phyloP scores from a whole-genome alignment of 2,888 invertebrate species.

The Eurytoma adleriae region DNA sequence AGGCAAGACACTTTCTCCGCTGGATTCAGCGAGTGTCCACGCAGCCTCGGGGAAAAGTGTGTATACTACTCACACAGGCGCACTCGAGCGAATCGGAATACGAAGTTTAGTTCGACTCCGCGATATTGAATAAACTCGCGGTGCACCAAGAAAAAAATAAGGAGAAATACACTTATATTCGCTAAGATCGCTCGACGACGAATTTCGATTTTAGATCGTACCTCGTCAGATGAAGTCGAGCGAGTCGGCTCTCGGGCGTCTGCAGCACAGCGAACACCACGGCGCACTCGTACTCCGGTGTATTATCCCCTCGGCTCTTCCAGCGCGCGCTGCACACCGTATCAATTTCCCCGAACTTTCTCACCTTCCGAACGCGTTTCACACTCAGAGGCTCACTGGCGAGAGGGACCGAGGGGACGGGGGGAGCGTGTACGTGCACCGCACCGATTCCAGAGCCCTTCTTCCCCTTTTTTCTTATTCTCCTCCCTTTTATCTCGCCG shows the following conservation, averaged over 20 bases:
- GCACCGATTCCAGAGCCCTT: too few relatives aligned
- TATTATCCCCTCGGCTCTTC: neutral
- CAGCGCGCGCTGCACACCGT: conserved; percentile 4
- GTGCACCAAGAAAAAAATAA: too few relatives aligned
- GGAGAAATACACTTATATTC: too few relatives aligned
- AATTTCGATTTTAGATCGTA: conserved; percentile 27
- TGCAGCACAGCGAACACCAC: conserved; percentile 55
- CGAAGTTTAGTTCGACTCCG: too few relatives aligned
- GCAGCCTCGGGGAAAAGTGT: too few relatives aligned
- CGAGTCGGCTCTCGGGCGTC: conserved; percentile 40
- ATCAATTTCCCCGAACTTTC: conserved; percentile 18
- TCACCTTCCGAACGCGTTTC: neutral
- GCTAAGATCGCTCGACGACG: too few relatives aligned
- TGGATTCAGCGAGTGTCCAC: too few relatives aligned
- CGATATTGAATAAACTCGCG: too few relatives aligned
- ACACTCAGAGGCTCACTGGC: neutral
- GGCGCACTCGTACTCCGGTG: neutral
- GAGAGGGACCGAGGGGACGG: neutral
- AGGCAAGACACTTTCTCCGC: too few relatives aligned
- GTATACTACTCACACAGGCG: too few relatives aligned
- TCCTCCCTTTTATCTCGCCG: neutral
- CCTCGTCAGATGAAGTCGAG: conserved; percentile 52
- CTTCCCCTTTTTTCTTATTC: neutral
- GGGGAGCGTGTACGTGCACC: neutral
- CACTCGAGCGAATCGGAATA: too few relatives aligned